These are phyloP conservation scores for Myopa testacea DNA, from an alignment of 2,888 invertebrate species.

Conservation along the genomic window DNA sequence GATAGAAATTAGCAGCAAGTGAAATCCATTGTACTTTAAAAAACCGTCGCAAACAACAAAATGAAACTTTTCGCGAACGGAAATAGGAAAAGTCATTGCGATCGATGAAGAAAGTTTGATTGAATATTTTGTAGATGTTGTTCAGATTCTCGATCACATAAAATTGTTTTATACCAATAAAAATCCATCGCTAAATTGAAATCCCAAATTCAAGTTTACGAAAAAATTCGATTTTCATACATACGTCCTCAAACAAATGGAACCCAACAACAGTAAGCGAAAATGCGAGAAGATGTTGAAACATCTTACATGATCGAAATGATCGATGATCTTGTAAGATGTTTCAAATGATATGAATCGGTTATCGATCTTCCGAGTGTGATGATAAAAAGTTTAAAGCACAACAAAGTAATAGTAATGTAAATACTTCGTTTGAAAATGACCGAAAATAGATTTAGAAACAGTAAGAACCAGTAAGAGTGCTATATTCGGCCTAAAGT, in stretches of 20 bases:
- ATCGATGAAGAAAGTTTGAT: conserved; percentile 43
- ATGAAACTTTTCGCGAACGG: conserved; percentile 31
- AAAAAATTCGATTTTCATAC: conserved; percentile 3
- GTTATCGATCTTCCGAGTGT: conserved; percentile 12
- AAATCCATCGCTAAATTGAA: conserved; percentile 8
- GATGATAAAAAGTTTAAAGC: neutral
- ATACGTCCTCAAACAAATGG: neutral
- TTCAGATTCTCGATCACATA: conserved; percentile 21
- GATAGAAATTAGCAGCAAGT: conserved; percentile 15
- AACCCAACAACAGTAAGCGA: neutral
- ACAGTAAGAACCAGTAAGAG: too few relatives aligned
- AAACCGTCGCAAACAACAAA: conserved; percentile 37
- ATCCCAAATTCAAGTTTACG: conserved; percentile 15
- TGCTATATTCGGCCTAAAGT: too few relatives aligned
- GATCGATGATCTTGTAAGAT: conserved; percentile 1
- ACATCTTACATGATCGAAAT: neutral
- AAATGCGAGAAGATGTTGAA: conserved; percentile 17
- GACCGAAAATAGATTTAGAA: conserved; percentile 1
- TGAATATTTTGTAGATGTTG: conserved; percentile 37
- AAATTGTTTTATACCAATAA: conserved; percentile 19
- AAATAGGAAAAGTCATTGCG: conserved; percentile 39
- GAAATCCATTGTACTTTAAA: conserved; percentile 37
- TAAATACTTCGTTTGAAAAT: conserved; percentile 13
- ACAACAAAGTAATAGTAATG: neutral
- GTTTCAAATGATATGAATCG: conserved; percentile 14